Evolutionary conservation across 2,888 invertebrate genomes (phyloP).

Genomic region (Thymelicus lineola): DNA sequence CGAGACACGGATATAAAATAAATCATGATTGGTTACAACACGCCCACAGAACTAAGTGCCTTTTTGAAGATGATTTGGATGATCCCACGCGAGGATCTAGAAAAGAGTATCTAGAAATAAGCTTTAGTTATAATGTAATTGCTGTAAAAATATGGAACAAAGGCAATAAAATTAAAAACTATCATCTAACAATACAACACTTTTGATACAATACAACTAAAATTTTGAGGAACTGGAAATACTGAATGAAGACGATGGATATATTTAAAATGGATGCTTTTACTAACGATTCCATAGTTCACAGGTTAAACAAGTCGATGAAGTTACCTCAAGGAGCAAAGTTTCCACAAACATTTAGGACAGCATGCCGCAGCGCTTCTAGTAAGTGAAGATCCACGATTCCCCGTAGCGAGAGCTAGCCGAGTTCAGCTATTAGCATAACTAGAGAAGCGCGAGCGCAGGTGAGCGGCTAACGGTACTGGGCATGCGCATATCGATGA

Average conservation of each 20-base stretch:
- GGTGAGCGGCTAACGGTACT: constrained; percentile 81
- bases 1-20: constrained; percentile 52
- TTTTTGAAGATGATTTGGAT: constrained; percentile 39
- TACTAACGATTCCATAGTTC: constrained; percentile 29
- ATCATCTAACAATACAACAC: neutral
- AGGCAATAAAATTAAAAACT: too few species aligned
- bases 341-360: constrained; percentile 38
- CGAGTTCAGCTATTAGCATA: constrained; percentile 78
- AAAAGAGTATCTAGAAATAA: constrained; percentile 12
- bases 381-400: constrained; percentile 55
- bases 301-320: constrained; percentile 37
- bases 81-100: constrained; percentile 5
- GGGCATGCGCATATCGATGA: constrained; percentile 63
- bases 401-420: constrained; percentile 61
- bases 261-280: constrained; percentile 18
- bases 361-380: constrained; percentile 37
- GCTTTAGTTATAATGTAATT: neutral
- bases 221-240: neutral
- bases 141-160: too few species aligned
- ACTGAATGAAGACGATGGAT: constrained; percentile 6
- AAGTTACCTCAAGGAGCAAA: constrained; percentile 35
- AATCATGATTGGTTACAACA: constrained; percentile 47
- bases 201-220: neutral
- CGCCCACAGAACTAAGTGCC: constrained; percentile 42
- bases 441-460: constrained; percentile 81